These are phyloP conservation scores for Himalopsyche phryganea DNA, from an alignment of 1,140 invertebrate genomes.

Conservation along the genomic window DNA sequence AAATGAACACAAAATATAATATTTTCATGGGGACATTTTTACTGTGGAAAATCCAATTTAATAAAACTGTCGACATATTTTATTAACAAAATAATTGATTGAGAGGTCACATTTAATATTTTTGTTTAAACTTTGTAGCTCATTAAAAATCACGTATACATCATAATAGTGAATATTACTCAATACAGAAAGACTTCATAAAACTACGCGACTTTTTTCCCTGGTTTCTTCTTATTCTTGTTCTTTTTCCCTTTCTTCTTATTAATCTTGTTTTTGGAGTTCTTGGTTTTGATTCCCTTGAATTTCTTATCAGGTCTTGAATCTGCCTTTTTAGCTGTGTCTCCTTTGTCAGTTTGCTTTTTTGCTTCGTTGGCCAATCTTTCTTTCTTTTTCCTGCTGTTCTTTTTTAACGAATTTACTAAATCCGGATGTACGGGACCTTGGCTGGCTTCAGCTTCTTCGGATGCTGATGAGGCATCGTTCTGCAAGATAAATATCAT, in stretches of 20 bases:
- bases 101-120: no score
- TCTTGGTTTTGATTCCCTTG: slow-evolving; percentile 5
- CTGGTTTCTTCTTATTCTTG: slow-evolving; percentile 18
- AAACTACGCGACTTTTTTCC: background rate
- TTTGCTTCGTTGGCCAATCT: slow-evolving; percentile 39
- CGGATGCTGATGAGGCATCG: slow-evolving; percentile 3
- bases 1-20: no score
- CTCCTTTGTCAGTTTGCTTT: slow-evolving; percentile 1
- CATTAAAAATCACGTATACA: no score
- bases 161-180: no score
- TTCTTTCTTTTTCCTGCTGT: slow-evolving; percentile 25
- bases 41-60: no score
- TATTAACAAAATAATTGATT: no score
- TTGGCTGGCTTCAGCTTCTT: background rate
- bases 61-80: no score
- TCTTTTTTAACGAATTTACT: slow-evolving; percentile 12
- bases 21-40: no score
- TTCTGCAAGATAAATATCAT: slow-evolving; percentile 11
- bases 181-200: no score
- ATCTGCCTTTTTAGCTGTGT: slow-evolving; percentile 4
- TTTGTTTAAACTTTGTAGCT: no score
- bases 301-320: background rate
- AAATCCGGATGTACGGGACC: slow-evolving; percentile 15
- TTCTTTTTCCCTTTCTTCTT: slow-evolving; percentile 22
- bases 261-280: slow-evolving; percentile 29